Evolutionary conservation across 2,888 invertebrate genomes (phyloP).

Genomic region (Limenitis camilla): DNA sequence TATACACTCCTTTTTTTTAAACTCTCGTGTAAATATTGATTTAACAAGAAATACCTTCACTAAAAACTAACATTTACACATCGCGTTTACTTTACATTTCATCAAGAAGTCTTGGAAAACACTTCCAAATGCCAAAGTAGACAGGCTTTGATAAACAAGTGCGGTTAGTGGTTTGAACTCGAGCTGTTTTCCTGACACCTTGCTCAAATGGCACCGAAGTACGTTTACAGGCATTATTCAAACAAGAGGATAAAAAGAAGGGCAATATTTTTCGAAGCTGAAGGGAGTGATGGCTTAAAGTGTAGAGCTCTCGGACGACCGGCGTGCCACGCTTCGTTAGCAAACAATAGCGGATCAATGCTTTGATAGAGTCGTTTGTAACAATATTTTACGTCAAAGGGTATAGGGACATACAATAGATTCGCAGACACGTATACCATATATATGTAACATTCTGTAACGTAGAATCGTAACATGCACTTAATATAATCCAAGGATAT

Average conservation of each 20-base stretch:
- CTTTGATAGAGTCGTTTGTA: constrained; percentile 36
- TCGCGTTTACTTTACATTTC: constrained; percentile 70
- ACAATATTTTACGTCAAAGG: not conserved
- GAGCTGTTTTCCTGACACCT: constrained; percentile 67
- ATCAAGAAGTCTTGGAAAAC: constrained; percentile 60
- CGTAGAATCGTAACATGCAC: no score
- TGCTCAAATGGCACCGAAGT: constrained; percentile 64
- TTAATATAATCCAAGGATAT: no score
- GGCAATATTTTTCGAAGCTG: constrained; percentile 71
- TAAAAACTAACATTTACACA: constrained; percentile 40
- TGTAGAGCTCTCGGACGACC: constrained; percentile 64
- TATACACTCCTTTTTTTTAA: not conserved
- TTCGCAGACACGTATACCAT: no score
- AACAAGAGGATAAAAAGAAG: constrained; percentile 72
- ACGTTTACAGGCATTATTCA: constrained; percentile 72
- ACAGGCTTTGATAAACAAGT: constrained; percentile 67
- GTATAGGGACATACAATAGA: no score
- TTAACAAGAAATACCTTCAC: constrained; percentile 29
- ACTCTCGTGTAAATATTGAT: not conserved
- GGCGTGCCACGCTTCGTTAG: constrained; percentile 63
- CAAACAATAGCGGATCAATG: constrained; percentile 59
- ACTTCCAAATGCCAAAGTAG: constrained; percentile 62
- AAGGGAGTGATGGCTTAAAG: constrained; percentile 71
- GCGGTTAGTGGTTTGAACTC: constrained; percentile 65
- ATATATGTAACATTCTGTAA: no score